Evolutionary conservation across 1,140 invertebrate species (phyloP).

Genomic region (Nilaparvata lugens): DNA sequence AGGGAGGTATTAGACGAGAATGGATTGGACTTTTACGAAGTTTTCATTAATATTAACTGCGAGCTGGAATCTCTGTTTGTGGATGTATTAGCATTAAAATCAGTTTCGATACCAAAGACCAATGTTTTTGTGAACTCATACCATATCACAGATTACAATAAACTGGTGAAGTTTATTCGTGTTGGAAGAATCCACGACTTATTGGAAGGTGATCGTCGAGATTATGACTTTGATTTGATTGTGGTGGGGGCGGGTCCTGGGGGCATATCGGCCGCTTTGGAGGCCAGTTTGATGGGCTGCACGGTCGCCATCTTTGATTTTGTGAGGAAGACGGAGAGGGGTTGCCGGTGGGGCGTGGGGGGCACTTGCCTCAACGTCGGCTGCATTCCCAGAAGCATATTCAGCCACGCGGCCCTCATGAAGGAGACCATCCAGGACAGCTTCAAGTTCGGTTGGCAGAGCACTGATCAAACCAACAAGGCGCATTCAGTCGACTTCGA

Average conservation of each 20-base stretch:
- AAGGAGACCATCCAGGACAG: conserved; percentile 3
- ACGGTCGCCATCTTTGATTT: conserved; percentile 55
- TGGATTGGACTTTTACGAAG: no score
- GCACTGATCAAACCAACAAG: no score
- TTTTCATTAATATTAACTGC: no score
- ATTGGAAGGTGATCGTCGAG: neutral
- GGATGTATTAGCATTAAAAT: no score
- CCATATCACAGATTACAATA: no score
- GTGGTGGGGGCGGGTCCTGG: conserved; percentile 60
- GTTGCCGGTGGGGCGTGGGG: conserved; percentile 46
- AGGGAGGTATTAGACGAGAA: no score
- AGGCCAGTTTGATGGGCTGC: conserved; percentile 39
- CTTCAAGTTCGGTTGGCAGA: neutral
- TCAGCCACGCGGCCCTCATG: conserved; percentile 43
- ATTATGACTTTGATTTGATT: conserved; percentile 53
- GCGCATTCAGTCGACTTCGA: no score
- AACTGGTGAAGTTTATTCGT: no score
- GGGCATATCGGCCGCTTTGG: conserved; percentile 51
- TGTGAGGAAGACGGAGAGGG: conserved; percentile 45
- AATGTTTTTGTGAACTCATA: no score
- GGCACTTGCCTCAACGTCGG: conserved; percentile 62
- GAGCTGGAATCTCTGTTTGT: no score
- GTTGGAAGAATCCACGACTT: no score
- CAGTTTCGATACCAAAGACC: no score
- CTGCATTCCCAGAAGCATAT: conserved; percentile 59